These are phyloP conservation scores for Plotosus lineatus DNA, from an alignment of 2,113 vertebrate genomes.

Conservation along the genomic window DNA sequence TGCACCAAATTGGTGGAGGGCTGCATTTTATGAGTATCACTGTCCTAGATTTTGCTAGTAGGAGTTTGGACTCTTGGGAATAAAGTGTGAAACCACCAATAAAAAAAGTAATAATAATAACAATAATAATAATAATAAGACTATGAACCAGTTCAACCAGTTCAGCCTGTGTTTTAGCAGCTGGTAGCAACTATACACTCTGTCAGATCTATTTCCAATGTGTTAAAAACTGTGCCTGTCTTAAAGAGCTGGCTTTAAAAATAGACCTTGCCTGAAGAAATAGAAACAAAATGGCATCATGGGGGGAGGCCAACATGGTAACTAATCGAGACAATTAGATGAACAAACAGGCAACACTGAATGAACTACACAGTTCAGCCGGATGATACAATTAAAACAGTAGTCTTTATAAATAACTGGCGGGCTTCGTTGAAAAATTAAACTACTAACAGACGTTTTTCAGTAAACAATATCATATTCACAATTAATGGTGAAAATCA, in stretches of 20 bases:
- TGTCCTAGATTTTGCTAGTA: too few relatives aligned
- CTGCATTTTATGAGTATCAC: too few relatives aligned
- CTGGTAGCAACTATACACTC: background rate
- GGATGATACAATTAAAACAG: background rate
- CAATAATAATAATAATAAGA: background rate
- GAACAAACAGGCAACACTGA: background rate
- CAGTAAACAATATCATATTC: too few relatives aligned
- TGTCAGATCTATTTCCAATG: background rate
- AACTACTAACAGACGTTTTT: background rate
- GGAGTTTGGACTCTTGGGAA: background rate
- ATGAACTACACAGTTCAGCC: background rate
- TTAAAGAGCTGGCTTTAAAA: background rate
- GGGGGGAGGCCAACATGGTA: conserved; percentile 13
- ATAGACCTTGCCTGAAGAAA: conserved; percentile 9
- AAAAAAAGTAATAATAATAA: background rate
- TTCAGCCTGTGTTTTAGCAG: background rate
- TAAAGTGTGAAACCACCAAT: background rate
- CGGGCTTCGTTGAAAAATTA: background rate
- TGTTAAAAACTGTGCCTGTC: background rate
- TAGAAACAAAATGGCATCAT: conserved; percentile 79
- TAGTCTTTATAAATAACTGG: background rate
- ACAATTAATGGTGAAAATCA: background rate
- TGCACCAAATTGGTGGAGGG: too few relatives aligned
- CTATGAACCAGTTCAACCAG: background rate
- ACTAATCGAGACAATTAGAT: background rate